phyloP scores from a whole-genome alignment of 35 echinoderm and acorn worm genomes.

The Strongylocentrotus purpuratus region DNA sequence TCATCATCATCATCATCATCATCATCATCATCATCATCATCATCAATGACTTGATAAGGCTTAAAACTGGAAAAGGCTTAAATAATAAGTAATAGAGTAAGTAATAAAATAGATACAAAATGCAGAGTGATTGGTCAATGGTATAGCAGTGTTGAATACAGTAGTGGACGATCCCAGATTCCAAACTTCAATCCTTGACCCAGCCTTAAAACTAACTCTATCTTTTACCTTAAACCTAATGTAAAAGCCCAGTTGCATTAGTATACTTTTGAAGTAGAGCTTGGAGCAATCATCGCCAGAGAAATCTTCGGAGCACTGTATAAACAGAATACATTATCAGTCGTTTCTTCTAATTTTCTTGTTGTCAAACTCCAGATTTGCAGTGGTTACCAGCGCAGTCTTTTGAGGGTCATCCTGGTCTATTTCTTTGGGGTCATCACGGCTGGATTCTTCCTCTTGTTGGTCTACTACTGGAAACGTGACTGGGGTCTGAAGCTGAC shows the following conservation, averaged over 20 bases:
- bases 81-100: too few species aligned
- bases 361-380: constrained; percentile 48
- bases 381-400: constrained; percentile 54
- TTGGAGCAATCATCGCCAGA: neutral
- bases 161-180: too few species aligned
- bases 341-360: neutral
- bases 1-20: neutral
- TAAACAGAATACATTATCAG: too few species aligned
- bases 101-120: too few species aligned
- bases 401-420: constrained; percentile 20
- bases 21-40: constrained; percentile 45
- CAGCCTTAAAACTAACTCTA: too few species aligned
- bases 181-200: too few species aligned
- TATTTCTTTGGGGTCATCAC: constrained; percentile 62
- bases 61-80: too few species aligned
- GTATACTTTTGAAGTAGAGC: too few species aligned
- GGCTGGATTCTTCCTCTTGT: constrained; percentile 58
- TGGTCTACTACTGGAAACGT: constrained; percentile 83
- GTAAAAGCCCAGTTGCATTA: too few species aligned
- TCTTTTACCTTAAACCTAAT: too few species aligned
- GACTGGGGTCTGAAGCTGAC: constrained; percentile 76
- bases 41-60: neutral
- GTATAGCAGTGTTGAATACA: too few species aligned
- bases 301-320: neutral
- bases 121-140: too few species aligned